Percentiles rank a stretch among this genome's conserved stretches.
phyloP scores from a whole-genome alignment of 2,888 invertebrate species.

The Ornithoptera priamus region DNA sequence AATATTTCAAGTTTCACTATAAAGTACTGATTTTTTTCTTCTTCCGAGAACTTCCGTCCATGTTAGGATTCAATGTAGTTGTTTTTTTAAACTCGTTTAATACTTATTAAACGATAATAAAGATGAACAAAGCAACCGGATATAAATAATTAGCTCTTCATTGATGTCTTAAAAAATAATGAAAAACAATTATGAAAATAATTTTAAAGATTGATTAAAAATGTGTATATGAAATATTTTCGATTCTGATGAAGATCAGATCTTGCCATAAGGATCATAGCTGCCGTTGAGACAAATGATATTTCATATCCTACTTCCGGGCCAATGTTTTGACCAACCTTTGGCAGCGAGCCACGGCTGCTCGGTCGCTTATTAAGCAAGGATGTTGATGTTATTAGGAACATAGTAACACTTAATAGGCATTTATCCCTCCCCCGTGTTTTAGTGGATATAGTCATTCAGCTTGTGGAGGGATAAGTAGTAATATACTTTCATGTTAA shows the following conservation, averaged over 20 bases:
- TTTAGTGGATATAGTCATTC: slow-evolving; percentile 6
- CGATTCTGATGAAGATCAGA: background rate
- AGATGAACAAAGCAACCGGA: too few species aligned
- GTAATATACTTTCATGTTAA: slow-evolving; percentile 13
- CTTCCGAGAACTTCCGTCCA: background rate
- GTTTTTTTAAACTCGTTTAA: too few species aligned
- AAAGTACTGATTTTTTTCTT: background rate
- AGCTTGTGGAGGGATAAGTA: slow-evolving; percentile 8
- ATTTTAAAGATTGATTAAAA: too few species aligned
- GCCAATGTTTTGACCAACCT: slow-evolving; percentile 13
- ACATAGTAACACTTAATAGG: slow-evolving; percentile 6
- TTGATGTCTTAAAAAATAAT: too few species aligned
- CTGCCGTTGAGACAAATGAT: slow-evolving; percentile 14
- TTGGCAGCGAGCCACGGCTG: slow-evolving; percentile 27
- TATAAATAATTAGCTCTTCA: too few species aligned
- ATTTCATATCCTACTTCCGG: slow-evolving; percentile 22
- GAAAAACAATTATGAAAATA: too few species aligned
- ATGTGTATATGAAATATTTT: too few species aligned
- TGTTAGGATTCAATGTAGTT: too few species aligned
- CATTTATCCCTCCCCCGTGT: background rate
- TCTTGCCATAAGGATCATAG: background rate
- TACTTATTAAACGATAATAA: too few species aligned
- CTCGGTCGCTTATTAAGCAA: slow-evolving; percentile 15
- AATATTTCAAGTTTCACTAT: background rate
- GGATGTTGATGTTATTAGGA: slow-evolving; percentile 8